phyloP scores from a whole-genome alignment of 2,888 invertebrate species.

The Cremastinae sp. region DNA sequence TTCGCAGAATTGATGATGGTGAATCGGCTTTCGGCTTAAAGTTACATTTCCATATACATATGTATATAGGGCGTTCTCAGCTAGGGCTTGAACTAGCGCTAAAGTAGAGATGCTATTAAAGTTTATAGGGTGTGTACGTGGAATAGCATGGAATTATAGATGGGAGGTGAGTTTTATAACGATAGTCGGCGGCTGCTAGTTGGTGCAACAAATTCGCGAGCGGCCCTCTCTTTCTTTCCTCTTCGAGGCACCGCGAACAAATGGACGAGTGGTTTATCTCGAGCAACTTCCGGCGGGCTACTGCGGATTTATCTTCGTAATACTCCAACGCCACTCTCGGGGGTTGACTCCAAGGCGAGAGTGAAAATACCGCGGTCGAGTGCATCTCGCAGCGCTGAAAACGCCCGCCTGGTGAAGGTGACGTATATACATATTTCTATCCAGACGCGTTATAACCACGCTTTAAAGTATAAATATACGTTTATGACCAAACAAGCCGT shows the following conservation, averaged over 20 bases:
- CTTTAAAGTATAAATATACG: slow-evolving; percentile 35
- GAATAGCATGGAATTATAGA: slow-evolving; percentile 26
- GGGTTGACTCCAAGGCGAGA: slow-evolving; percentile 48
- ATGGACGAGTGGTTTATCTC: slow-evolving; percentile 59
- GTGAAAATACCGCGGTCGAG: slow-evolving; percentile 54
- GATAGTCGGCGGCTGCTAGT: slow-evolving; percentile 20
- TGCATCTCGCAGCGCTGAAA: slow-evolving; percentile 33
- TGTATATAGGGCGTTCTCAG: neutral
- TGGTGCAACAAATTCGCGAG: slow-evolving; percentile 51
- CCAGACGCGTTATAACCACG: slow-evolving; percentile 14
- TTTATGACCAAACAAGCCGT: neutral
- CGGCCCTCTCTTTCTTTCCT: neutral
- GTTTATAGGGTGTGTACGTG: slow-evolving; percentile 48
- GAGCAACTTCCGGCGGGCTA: slow-evolving; percentile 51
- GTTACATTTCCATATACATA: neutral
- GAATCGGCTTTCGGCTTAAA: neutral
- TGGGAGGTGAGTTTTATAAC: slow-evolving; percentile 18
- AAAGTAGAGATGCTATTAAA: slow-evolving; percentile 46
- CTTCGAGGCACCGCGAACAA: slow-evolving; percentile 52
- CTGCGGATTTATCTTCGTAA: slow-evolving; percentile 60
- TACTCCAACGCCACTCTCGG: slow-evolving; percentile 53
- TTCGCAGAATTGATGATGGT: slow-evolving; percentile 7
- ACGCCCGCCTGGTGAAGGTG: neutral
- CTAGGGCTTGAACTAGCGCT: neutral
- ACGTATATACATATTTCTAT: slow-evolving; percentile 16